Conservation (phyloP, 1,140 invertebrate genomes). For the Bombus balteatus region DNA sequence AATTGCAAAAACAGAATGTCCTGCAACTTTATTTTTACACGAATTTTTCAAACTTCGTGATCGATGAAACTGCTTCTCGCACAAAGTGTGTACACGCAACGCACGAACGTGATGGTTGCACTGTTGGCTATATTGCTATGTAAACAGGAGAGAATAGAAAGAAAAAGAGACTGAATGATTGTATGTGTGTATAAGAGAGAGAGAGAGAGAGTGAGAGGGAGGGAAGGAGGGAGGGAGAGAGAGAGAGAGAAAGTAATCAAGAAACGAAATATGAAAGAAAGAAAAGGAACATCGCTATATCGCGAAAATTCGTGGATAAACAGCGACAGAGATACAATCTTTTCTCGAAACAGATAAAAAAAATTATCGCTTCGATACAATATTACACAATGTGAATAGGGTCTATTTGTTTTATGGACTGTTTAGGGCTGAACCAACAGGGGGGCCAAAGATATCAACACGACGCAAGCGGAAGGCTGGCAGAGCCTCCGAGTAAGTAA, state of each 20-base stretch:
- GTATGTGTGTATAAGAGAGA: neutral
- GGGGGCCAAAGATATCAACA: slow-evolving; percentile 83
- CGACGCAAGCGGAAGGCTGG: slow-evolving; percentile 82
- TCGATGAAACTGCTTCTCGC: slow-evolving; percentile 40
- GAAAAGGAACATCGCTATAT: slow-evolving; percentile 4
- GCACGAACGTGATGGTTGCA: slow-evolving; percentile 35
- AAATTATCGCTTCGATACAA: slow-evolving; percentile 42
- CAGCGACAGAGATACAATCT: neutral
- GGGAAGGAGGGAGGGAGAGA: neutral
- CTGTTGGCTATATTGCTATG: neutral
- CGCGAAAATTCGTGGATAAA: neutral
- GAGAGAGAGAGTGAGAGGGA: neutral
- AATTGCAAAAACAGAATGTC: slow-evolving; percentile 34
- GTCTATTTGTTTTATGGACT: slow-evolving; percentile 81
- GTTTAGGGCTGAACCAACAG: slow-evolving; percentile 83
- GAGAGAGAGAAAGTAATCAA: neutral
- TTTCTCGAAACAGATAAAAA: slow-evolving; percentile 18
- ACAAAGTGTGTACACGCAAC: slow-evolving; percentile 49
- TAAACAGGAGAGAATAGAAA: neutral
- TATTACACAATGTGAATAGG: slow-evolving; percentile 77
- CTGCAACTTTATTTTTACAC: slow-evolving; percentile 27
- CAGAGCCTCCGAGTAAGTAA: slow-evolving; percentile 83
- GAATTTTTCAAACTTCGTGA: slow-evolving; percentile 2
- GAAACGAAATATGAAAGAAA: neutral
- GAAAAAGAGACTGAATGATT: neutral